Base-by-base conservation (phyloP, 53 echinoderm and acorn worm genomes). In the Actinopyga echinites region DNA sequence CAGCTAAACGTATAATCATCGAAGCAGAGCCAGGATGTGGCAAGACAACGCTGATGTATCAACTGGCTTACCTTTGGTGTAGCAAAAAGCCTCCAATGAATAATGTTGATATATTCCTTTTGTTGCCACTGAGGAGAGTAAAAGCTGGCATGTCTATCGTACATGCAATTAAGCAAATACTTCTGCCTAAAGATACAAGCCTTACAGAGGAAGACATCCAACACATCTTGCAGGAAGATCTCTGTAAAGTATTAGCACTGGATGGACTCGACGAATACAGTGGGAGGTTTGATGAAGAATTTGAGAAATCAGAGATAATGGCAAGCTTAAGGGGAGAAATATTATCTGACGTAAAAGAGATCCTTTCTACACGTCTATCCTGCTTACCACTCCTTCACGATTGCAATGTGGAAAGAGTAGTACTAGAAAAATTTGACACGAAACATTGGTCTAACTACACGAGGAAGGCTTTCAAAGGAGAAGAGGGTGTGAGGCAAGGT, bases 21-120 rank as follows among this genome's bases (percentile, higher is more conserved):
- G 65, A 65, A 36, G 65, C 30, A 8, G 31, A 65, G 10, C 65
- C 65, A 11, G 65, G 65, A 8, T 65, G 65, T 17, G 65, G 65
- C n/a, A 65, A 65, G 65, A 65, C 65, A 28, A 29, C 31, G 10
- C 10, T 65, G 65, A 65, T 65, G 65, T 17, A 65, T 65, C 65
- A 65, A 30, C 5, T 65, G 15, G 65, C 65, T 11, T 65, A 65
- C 65, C 65, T 65, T n/a, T 65, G 65, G 65, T 65, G 65, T 30
- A 8, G 28, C 21, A 65, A 65, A 36, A 30, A 21, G 31, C 30
- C 65, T 30, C 36, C 65, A 1, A 65, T 65, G 65, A 20, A 65
- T 20, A 13, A 63, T 28, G 64, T 63, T 31, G 65, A 65, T 65
- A 34, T 65, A 34, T 65, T 65, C 6, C 33, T 65, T 6, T 32